These are phyloP conservation scores for Anoplolepis gracilipes DNA, from an alignment of 1,140 invertebrate genomes.

Conservation along the genomic window DNA sequence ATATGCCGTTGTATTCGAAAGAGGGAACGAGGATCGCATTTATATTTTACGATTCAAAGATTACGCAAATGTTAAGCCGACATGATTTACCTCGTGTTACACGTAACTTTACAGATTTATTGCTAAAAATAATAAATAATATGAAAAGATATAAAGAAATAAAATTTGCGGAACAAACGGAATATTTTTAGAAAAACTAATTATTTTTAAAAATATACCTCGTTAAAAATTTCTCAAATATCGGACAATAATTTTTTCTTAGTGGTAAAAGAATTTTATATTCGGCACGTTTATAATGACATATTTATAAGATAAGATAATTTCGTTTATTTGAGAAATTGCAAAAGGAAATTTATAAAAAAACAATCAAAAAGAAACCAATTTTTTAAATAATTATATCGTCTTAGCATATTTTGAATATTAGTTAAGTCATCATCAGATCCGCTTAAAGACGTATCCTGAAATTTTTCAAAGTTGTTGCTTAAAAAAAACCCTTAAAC, in stretches of 20 bases:
- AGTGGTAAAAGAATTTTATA: no score
- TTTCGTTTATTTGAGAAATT: not conserved
- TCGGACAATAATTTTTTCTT: not conserved
- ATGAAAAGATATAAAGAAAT: not conserved
- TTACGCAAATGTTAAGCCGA: conserved; percentile 19
- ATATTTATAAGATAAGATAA: not conserved
- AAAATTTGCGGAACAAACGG: not conserved
- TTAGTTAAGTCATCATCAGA: not conserved
- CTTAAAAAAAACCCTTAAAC: conserved; percentile 7
- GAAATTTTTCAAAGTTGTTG: conserved; percentile 4
- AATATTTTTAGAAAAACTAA: not conserved
- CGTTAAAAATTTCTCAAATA: not conserved
- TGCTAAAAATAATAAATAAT: not conserved
- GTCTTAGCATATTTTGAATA: not conserved
- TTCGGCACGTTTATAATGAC: not conserved
- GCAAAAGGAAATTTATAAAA: no score
- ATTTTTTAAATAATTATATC: not conserved
- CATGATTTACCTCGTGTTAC: conserved; percentile 4
- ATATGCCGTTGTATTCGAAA: not conserved
- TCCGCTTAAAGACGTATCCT: not conserved
- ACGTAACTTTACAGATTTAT: conserved; percentile 15
- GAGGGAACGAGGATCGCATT: not conserved
- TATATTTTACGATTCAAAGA: conserved; percentile 21
- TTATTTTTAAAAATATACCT: not conserved
- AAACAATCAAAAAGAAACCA: not conserved